Conservation (phyloP, 2,797 vertebrate genomes). For the Chelmon rostratus region DNA sequence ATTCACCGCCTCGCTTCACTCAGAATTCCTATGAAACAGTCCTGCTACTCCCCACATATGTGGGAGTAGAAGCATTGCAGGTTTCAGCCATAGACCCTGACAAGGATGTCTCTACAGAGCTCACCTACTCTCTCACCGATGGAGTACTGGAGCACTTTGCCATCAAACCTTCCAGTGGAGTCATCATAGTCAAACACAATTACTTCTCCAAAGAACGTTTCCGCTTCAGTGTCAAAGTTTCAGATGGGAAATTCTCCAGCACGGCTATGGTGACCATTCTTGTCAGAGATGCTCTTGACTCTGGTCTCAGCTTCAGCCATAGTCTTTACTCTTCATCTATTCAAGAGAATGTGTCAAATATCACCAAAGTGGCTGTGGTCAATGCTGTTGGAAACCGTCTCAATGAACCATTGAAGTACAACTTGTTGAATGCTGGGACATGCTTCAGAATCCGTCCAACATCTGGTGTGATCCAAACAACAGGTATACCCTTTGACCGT, state of each 20-base stretch:
- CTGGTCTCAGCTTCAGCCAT: constrained; percentile 93
- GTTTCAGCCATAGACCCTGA: constrained; percentile 94
- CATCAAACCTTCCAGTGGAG: constrained; percentile 90
- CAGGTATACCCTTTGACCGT: constrained; percentile 93
- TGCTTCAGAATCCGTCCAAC: constrained; percentile 94
- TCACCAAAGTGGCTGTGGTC: constrained; percentile 95
- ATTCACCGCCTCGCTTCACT: constrained; percentile 94
- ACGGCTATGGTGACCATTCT: constrained; percentile 91
- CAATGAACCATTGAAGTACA: constrained; percentile 96
- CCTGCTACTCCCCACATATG: constrained; percentile 93
- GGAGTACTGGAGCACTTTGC: constrained; percentile 91
- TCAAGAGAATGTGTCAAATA: constrained; percentile 93
- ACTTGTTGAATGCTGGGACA: constrained; percentile 93
- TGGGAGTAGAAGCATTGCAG: constrained; percentile 94
- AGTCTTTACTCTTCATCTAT: constrained; percentile 92
- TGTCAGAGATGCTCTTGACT: constrained; percentile 94
- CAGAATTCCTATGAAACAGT: constrained; percentile 92
- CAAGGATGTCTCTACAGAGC: constrained; percentile 89
- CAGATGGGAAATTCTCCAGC: constrained; percentile 95
- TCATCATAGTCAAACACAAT: constrained; percentile 92
- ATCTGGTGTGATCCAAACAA: constrained; percentile 96
- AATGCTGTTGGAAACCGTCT: constrained; percentile 94
- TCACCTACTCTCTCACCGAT: constrained; percentile 92
- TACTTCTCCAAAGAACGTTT: constrained; percentile 95
- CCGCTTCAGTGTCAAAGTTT: constrained; percentile 91